Base-by-base conservation (phyloP, 35 echinoderm and acorn worm species). In the Lytechinus variegatus region DNA sequence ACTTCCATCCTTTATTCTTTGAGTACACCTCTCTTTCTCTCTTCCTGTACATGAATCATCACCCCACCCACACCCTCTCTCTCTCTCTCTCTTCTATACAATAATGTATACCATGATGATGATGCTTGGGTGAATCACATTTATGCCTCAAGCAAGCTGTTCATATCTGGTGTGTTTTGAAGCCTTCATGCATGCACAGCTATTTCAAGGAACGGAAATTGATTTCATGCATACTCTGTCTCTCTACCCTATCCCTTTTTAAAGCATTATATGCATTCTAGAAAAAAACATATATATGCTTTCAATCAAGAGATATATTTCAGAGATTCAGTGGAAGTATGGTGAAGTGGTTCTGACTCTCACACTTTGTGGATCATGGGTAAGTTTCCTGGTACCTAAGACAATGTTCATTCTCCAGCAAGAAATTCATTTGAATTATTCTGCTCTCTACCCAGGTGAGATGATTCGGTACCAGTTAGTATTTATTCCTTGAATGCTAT, bases 111-210 rank as follows among this genome's bases (percentile, higher is more conserved):
- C 66, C 66, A 79, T 79, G 66, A 79, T 24, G 66, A 79, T 79
- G 66, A 79, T 24, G 12, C 66, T 79, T 79, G 66, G 66, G 66
- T 79, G 66, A 79, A 79, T 79, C 66, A 79, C 66, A 79, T 79
- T 79, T 79, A 7, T 16, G 66, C 66, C 66, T 79, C 19, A 79
- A 79, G 66, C 66, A 79, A 79, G 66, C 66, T 79, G 66, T 79
- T 24, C 66, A 79, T 79, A 79, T 79, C 66, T 24, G 14, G 3
- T 79, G 66, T 79, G 66, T 79, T 79, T n/a, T 16, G 66, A 24
- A 24, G 66, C 66, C n/a, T 79, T n/a, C 66, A 79, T 79, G 66
- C 66, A 24, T 79, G 19, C n/a, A 79, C n/a, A 24, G 66, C 66
- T 79, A 79, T 79, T 79, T 79, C 66, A 24, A 79, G 66, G 19